Evolutionary conservation across 2,797 vertebrate species (phyloP).

Genomic region (Harpagifer antarcticus): DNA sequence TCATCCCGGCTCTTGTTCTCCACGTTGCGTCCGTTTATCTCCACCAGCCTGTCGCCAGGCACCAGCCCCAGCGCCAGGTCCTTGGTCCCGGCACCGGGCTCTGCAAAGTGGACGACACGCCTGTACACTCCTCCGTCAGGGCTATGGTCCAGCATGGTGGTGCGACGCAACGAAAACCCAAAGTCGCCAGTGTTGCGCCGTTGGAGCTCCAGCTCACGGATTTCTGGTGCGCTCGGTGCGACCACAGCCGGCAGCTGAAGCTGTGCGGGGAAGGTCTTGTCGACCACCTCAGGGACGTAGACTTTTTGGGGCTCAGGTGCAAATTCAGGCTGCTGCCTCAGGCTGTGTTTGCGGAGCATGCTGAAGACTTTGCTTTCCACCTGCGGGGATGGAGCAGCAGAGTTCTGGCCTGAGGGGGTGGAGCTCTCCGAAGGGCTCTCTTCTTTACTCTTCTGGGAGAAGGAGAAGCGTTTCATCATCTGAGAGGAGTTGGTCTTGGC

Average conservation of each 20-base stretch:
- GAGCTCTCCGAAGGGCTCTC: conserved; percentile 94
- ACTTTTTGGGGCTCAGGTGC: conserved; percentile 65
- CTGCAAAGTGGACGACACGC: conserved; percentile 94
- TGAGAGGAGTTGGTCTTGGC: conserved; percentile 94
- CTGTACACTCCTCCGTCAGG: conserved; percentile 92
- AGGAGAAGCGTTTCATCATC: conserved; percentile 98
- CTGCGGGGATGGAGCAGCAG: conserved; percentile 92
- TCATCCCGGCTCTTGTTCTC: conserved; percentile 96
- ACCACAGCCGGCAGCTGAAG: conserved; percentile 89
- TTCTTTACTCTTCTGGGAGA: conserved; percentile 94
- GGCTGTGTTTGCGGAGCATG: conserved; percentile 85
- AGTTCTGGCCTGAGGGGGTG: conserved; percentile 93
- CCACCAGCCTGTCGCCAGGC: conserved; percentile 94
- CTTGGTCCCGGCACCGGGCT: conserved; percentile 96
- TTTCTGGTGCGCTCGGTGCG: conserved; percentile 84
- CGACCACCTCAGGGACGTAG: conserved; percentile 87
- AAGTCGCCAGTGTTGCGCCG: conserved; percentile 96
- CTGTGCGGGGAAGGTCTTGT: conserved; percentile 89
- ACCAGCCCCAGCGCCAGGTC: conserved; percentile 94
- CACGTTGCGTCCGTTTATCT: conserved; percentile 95
- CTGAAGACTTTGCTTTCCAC: conserved; percentile 91
- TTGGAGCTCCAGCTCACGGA: conserved; percentile 92
- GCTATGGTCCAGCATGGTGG: conserved; percentile 93
- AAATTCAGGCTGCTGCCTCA: conserved; percentile 59
- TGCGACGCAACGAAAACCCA: conserved; percentile 95